Conservation (phyloP, 2,797 vertebrate species). For the Alauda arvensis region DNA sequence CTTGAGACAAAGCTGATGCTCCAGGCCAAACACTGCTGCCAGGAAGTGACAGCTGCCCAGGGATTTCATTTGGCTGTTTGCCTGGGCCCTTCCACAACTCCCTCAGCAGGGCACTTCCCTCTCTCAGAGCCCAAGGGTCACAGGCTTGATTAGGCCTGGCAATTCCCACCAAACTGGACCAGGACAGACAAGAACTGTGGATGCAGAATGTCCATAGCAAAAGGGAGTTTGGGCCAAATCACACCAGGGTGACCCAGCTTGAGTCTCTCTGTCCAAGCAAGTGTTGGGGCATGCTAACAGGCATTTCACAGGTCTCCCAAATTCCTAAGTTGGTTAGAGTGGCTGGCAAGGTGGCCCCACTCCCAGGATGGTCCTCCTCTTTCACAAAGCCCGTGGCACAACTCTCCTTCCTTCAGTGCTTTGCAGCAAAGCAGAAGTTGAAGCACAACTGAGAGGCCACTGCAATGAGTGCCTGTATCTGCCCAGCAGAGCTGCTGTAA, state of each 20-base stretch:
- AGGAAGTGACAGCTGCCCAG: background rate
- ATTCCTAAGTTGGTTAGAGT: fast-evolving
- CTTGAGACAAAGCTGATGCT: background rate
- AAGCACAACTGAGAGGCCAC: background rate
- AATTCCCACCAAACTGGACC: background rate
- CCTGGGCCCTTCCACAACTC: background rate
- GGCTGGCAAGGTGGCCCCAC: background rate
- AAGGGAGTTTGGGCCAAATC: background rate
- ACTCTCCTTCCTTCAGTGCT: background rate
- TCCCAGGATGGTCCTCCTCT: background rate
- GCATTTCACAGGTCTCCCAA: background rate
- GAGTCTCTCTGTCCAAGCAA: background rate
- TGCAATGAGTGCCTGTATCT: fast-evolving
- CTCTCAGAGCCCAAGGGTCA: background rate
- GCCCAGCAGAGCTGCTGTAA: fast-evolving
- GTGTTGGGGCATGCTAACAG: background rate
- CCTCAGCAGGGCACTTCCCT: background rate
- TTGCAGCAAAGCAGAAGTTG: background rate
- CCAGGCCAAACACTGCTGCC: background rate
- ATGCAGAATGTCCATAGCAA: background rate
- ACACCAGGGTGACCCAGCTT: background rate
- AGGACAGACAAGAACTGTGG: background rate
- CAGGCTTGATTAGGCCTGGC: background rate
- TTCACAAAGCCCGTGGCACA: background rate
- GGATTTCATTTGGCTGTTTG: background rate